These are phyloP conservation scores for Patella vulgata DNA, from an alignment of 1,140 invertebrate genomes.

Conservation along the genomic window DNA sequence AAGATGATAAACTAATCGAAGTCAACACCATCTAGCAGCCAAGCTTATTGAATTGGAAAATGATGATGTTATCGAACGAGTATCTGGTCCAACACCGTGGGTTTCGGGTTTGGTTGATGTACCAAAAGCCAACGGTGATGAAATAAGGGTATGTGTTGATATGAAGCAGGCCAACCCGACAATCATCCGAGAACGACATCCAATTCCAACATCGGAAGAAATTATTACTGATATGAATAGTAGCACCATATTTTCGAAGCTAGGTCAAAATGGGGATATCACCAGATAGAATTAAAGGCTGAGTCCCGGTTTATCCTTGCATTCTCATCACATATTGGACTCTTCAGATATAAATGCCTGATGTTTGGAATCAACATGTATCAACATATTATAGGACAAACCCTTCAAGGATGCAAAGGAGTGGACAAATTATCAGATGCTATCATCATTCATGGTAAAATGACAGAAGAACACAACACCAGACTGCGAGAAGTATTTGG, in stretches of 20 bases:
- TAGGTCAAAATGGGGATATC: slow-evolving; percentile 47
- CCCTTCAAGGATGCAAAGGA: slow-evolving; percentile 31
- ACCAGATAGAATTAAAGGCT: slow-evolving; percentile 39
- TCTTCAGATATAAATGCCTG: slow-evolving; percentile 36
- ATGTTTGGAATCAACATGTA: slow-evolving; percentile 39
- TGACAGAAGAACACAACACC: slow-evolving; percentile 31
- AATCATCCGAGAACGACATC: slow-evolving; percentile 45
- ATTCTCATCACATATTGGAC: slow-evolving; percentile 36
- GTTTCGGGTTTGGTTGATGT: slow-evolving; percentile 47
- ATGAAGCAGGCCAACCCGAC: slow-evolving; percentile 48
- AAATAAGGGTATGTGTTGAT: slow-evolving; percentile 54
- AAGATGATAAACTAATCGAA: no score
- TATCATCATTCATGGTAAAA: slow-evolving; percentile 43
- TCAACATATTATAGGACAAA: slow-evolving; percentile 34
- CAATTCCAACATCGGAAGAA: slow-evolving; percentile 50
- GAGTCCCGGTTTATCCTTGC: slow-evolving; percentile 41
- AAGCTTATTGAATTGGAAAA: slow-evolving; percentile 36
- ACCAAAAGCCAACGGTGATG: slow-evolving; percentile 42
- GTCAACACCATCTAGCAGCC: no score
- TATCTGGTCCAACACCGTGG: slow-evolving; percentile 42
- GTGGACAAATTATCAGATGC: slow-evolving; percentile 43
- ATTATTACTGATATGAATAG: slow-evolving; percentile 46
- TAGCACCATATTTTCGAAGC: slow-evolving; percentile 41
- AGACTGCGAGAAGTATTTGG: slow-evolving; percentile 23
- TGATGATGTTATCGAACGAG: slow-evolving; percentile 42